Percentiles rank a stretch among this genome's conserved stretches.
Evolutionary conservation across 2,797 vertebrate species (phyloP).

Genomic region (Gambelia wislizenii): DNA sequence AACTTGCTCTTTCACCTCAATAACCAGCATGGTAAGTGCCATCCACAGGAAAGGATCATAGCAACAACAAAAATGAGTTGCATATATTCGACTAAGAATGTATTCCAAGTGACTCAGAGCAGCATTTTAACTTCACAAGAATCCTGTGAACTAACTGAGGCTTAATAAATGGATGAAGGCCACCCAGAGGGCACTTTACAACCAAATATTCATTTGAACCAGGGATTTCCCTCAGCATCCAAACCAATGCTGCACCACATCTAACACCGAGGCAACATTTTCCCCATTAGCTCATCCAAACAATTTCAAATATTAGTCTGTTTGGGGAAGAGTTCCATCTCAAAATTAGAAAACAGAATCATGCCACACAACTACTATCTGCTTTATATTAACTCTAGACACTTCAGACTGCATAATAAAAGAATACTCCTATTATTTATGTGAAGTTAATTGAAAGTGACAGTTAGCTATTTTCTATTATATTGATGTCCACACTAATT

Average conservation of each 20-base stretch:
- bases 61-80: background rate
- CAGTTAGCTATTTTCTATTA: background rate
- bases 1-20: background rate
- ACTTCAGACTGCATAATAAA: background rate
- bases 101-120: too few relatives aligned
- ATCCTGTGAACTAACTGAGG: background rate
- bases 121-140: background rate
- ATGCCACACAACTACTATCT: background rate
- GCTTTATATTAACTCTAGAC: background rate
- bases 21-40: too few relatives aligned
- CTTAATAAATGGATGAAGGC: background rate
- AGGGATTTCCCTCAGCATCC: background rate
- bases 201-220: background rate
- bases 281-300: background rate
- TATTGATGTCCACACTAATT: background rate
- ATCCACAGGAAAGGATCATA: background rate
- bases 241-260: background rate
- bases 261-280: background rate
- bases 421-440: background rate
- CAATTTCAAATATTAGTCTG: background rate
- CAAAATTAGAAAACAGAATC: background rate
- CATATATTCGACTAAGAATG: background rate
- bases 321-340: background rate
- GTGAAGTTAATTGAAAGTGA: conserved; percentile 5
- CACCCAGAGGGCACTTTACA: background rate